Conservation (phyloP, 2,113 vertebrate genomes). For the Antennarius striatus region DNA sequence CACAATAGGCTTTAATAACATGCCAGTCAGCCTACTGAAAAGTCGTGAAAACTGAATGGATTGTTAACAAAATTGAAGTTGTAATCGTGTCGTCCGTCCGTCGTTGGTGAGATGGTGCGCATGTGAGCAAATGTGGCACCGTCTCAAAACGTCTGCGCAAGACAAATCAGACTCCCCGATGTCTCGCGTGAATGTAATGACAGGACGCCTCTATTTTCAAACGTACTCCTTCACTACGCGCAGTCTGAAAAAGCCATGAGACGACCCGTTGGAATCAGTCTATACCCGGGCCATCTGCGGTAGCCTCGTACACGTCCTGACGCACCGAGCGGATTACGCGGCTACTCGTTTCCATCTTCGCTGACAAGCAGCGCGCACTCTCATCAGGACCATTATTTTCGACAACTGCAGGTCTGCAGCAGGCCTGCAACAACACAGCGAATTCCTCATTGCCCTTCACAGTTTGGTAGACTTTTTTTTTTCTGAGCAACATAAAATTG, state of each 20-base stretch:
- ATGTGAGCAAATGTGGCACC: constrained; percentile 53
- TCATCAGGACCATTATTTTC: constrained; percentile 68
- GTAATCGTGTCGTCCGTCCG: constrained; percentile 44
- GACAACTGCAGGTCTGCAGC: constrained; percentile 52
- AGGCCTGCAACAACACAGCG: constrained; percentile 39
- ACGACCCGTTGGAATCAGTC: neutral
- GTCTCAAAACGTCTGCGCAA: constrained; percentile 55
- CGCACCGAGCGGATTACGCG: constrained; percentile 61
- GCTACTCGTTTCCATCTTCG: constrained; percentile 55
- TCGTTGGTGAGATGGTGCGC: neutral
- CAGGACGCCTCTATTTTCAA: constrained; percentile 17
- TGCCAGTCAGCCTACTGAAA: too few relatives aligned
- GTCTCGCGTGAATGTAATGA: constrained; percentile 37
- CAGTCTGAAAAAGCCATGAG: neutral
- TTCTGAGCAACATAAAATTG: neutral
- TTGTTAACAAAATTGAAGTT: constrained; percentile 34
- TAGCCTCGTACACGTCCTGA: constrained; percentile 62
- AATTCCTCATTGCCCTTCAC: constrained; percentile 40
- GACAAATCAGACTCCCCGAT: constrained; percentile 34
- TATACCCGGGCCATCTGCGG: constrained; percentile 55
- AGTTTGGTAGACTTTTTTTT: neutral
- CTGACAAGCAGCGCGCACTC: constrained; percentile 69
- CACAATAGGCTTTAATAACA: too few relatives aligned
- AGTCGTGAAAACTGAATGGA: constrained; percentile 13
- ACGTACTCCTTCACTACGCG: constrained; percentile 26